These are phyloP conservation scores for Clarias macrocephalus DNA, from an alignment of 2,113 vertebrate species.

Conservation along the genomic window DNA sequence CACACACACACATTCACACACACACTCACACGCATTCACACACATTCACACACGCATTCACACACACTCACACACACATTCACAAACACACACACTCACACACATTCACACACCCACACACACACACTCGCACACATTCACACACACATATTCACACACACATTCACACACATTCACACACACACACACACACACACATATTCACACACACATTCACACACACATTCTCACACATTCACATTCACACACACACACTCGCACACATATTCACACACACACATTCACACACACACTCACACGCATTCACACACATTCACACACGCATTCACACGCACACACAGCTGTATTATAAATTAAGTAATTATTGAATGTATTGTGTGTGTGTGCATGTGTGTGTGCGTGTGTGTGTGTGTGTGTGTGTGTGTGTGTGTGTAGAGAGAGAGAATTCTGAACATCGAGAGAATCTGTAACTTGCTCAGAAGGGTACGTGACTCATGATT, in stretches of 20 bases:
- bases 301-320: conserved; percentile 15
- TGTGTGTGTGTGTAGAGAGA: conserved; percentile 76
- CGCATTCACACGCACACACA: conserved; percentile 10
- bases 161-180: background rate
- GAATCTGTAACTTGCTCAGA: conserved; percentile 89
- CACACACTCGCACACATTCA: background rate
- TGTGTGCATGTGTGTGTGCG: conserved; percentile 30
- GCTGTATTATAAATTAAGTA: background rate
- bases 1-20: too few relatives aligned
- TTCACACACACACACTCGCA: background rate
- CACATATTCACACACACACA: too few relatives aligned
- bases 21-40: too few relatives aligned
- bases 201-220: conserved; percentile 14
- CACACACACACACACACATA: too few relatives aligned
- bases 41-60: too few relatives aligned
- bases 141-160: too few relatives aligned
- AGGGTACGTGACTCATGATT: conserved; percentile 75
- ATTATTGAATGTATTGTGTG: background rate
- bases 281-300: background rate
- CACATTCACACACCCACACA: background rate
- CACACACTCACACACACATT: too few relatives aligned
- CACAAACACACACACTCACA: too few relatives aligned
- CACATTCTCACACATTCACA: conserved; percentile 15
- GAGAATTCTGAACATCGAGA: conserved; percentile 89
- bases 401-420: conserved; percentile 36